Evolutionary conservation across 2,797 vertebrate genomes (phyloP).

Genomic region (Girardinus metallicus): DNA sequence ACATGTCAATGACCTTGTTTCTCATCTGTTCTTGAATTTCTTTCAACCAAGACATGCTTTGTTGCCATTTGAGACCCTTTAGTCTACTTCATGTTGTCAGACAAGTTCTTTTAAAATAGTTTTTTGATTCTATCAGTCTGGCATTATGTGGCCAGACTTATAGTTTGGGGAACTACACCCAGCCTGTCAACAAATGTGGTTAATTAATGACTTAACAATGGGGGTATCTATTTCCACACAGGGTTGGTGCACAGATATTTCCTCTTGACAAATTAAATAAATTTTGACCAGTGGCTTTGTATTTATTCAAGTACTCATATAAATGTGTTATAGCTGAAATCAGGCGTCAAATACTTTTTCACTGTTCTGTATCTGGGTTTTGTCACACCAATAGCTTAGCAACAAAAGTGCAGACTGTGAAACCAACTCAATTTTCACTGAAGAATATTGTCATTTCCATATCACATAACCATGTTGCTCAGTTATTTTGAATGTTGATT

Average conservation of each 20-base stretch:
- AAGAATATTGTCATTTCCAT: neutral
- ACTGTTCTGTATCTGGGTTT: neutral
- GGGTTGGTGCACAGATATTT: neutral
- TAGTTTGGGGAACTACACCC: neutral
- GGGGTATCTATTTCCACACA: neutral
- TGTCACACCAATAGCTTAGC: neutral
- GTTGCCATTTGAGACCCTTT: neutral
- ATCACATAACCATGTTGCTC: neutral
- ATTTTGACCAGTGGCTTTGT: neutral
- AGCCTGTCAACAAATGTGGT: neutral
- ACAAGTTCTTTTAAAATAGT: neutral
- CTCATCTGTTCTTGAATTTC: neutral
- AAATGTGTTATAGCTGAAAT: neutral
- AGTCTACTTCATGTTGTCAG: neutral
- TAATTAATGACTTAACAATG: neutral
- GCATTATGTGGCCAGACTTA: no score
- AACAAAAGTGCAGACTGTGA: neutral
- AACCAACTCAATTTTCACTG: neutral
- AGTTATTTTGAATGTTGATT: neutral
- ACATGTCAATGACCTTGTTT: neutral
- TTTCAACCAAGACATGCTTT: neutral
- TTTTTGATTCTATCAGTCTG: neutral
- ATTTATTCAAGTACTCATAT: neutral
- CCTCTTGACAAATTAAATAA: neutral
- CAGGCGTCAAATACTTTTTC: neutral